Conservation (phyloP, 2,113 vertebrate species). For the Sterrhoptilus dennistouni region DNA sequence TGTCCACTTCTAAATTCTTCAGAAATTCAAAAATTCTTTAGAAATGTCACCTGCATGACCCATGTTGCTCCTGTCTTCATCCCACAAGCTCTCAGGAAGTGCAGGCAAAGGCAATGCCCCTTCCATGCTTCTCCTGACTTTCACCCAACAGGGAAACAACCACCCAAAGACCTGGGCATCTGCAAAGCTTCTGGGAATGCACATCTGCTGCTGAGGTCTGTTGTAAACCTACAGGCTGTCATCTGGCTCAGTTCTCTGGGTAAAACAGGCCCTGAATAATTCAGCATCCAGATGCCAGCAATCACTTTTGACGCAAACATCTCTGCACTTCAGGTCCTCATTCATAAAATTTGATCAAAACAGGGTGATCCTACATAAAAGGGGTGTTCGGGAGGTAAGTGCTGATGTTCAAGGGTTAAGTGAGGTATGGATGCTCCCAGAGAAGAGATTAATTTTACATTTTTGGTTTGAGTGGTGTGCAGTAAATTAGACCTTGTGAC, state of each 20-base stretch:
- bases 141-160: background rate
- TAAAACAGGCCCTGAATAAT: background rate
- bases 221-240: background rate
- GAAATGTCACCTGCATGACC: background rate
- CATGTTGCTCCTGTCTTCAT: background rate
- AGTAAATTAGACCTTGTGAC: background rate
- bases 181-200: background rate
- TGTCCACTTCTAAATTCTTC: background rate
- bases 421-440: background rate
- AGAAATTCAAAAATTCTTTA: background rate
- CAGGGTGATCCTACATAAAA: background rate
- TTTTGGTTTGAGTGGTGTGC: background rate
- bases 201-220: background rate
- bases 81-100: background rate
- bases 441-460: background rate
- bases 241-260: background rate
- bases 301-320: background rate
- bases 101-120: background rate
- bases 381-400: background rate
- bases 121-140: background rate
- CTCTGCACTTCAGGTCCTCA: background rate
- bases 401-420: background rate
- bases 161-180: background rate
- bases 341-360: background rate
- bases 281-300: background rate